These are phyloP conservation scores for Callipepla squamata DNA, from an alignment of 2,113 vertebrate species.

Conservation along the genomic window DNA sequence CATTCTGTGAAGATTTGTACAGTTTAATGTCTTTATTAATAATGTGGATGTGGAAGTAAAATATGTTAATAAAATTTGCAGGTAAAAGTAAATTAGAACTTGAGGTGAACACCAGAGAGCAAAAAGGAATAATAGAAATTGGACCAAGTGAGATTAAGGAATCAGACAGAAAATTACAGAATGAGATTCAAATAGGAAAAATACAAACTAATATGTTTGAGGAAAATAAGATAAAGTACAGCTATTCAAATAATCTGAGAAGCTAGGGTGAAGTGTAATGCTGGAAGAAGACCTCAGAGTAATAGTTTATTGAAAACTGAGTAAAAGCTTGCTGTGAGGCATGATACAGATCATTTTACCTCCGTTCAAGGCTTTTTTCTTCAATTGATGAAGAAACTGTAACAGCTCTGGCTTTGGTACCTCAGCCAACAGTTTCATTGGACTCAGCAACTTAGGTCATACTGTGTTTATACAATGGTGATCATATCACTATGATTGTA, in stretches of 20 bases:
- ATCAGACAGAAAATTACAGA: conserved; percentile 58
- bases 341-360: background rate
- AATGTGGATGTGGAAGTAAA: conserved; percentile 49
- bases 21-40: conserved; percentile 67
- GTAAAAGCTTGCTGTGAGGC: background rate
- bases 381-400: background rate
- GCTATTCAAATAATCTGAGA: background rate
- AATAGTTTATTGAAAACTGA: background rate
- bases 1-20: conserved; percentile 42
- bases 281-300: background rate
- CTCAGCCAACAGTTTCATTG: background rate
- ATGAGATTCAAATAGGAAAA: conserved; percentile 46
- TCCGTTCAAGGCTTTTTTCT: background rate
- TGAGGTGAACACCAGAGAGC: conserved; percentile 52
- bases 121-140: conserved; percentile 51
- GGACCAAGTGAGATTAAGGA: conserved; percentile 40
- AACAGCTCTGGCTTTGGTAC: background rate
- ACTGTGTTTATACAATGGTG: background rate
- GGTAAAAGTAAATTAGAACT: conserved; percentile 71
- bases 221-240: conserved; percentile 22
- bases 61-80: conserved; percentile 64
- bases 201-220: conserved; percentile 41
- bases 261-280: background rate
- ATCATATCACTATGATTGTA: background rate
- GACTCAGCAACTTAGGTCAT: background rate